Evolutionary conservation across 2,888 invertebrate genomes (phyloP), one percentile per base, ranked within the genome.

Genomic region (Malacosoma neustria): DNA sequence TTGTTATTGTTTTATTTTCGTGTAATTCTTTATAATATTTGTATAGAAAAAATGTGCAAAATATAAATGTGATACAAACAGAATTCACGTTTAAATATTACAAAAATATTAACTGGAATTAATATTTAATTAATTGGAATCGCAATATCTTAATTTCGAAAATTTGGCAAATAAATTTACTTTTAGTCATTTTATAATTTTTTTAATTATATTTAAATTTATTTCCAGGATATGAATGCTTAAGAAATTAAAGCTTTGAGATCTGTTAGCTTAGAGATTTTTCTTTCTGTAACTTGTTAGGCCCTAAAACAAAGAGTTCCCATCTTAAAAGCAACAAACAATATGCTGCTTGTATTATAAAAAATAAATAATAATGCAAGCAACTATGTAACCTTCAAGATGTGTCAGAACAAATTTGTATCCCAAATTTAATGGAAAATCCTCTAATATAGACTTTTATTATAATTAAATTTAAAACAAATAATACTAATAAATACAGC

Each of bases 31-130:
- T 68, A 79, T 74, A 79, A 75, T n/a, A n/a, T 73, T 75, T 67
- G 75, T 76, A 68, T 76, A 77, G 63, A 74, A 76, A n/a, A 72
- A 79, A 74, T 71, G 82, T 84, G 82, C 84, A 79, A 80, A n/a
- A 75, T 77, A 73, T 72, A 73, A 22, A 74, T 65, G 69, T 73
- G 72, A 79, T 71, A 72, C 65, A 66, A 79, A 75, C 68, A 56
- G 64, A 77, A 74, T 71, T 69, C 65, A 73, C 57, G 56, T 65
- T 66, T 72, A 57, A 58, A 62, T 63, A 57, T 48, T 59, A 64
- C 49, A 64, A 69, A 65, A 75, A 71, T 72, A 68, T 59, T 68
- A 59, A 56, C 54, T 45, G 54, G 51, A 61, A 62, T 61, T 57
- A 53, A 49, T 54, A 51, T 50, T 46, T 6, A 22, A 22, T 22